Evolutionary conservation across 2,113 vertebrate species (phyloP), one percentile per base, ranked within the genome.

Genomic region (Eonycteris spelaea): DNA sequence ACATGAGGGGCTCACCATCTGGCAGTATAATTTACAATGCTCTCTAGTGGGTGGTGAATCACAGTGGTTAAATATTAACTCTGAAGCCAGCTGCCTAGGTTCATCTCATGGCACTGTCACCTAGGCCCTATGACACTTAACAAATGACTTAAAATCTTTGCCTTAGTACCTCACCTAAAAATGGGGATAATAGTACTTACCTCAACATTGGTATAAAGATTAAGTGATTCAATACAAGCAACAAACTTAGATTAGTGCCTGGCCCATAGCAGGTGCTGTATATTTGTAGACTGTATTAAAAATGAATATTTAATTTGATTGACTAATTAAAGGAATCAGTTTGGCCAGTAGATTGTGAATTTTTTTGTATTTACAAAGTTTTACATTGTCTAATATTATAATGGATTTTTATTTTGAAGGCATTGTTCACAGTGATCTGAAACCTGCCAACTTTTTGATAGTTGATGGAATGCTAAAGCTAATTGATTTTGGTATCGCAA

Each of bases 401-500:
- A 33, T 74, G 43, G 5, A 84, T 92, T 97, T 90, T 97, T 98
- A 16, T 94, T 98, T 98, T 97, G 5, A 96, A 99, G 99, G 99
- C n/a, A 99, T 99, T 67, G 98, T 99, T 98, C 99, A 99, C 97
- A 99, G 99, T 97, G 99, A 99, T 96, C 97, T 99, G 97, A 99
- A 99, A 97, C 99, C 99, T 80, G 99, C 99, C 38, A 99, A 99
- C 97, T 99, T 99, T 98, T 98, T 99, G 74, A 99, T 99, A 74
- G 99, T 99, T 96, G 99, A 99, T 86, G 99, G 99, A 24, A 99
- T 99, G 63, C 98, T 99, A 86, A 99, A 99, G 96, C 95, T 99
- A 79, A 99, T 99, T 74, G 99, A 99, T 98, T 99, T 99, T 97
- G 99, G 99, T 38, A 99, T 99, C 80, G 99, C 99, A 95, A 99